Base-by-base conservation (phyloP, 1,140 invertebrate species). In the Mactra quadrangularis region DNA sequence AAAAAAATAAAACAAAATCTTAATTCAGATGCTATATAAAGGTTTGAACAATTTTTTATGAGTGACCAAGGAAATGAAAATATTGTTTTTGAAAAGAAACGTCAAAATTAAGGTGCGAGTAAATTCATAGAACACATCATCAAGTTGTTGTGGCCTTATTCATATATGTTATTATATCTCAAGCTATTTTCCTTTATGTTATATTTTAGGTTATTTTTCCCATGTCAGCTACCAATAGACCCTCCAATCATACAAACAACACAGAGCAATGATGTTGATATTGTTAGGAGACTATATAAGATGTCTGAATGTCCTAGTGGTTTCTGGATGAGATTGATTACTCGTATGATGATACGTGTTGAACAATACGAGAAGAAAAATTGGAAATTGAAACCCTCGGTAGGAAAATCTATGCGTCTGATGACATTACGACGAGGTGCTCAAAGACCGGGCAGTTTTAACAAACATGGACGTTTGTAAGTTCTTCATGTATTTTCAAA, bases 221-320 rank as follows among this genome's bases (percentile, higher is more conserved):
- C 90, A 4, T 88, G 87, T 31, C 74, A 87, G 35, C 83, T 91
- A 29, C 83, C 86, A 13, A 72, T 76, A 25, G 52, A 83, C 19
- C 85, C 84, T 11, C 89, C 86, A 29, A 85, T 86, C 17, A 64
- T 86, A 4, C 45, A 79, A 17, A 66, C 45, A 15, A 47, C 29
- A 19, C 31, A 74, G 9, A 31, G 33, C 4, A 17, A 15, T 15
- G 31, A 11, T 15, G 41, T 33, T 9, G 68, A 85, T 52, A 77
- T 62, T n/a, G 62, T 91, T 11, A 66, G 79, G 15, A 82, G 90
- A 0, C 72, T 94, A 3, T 94, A 94, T 85, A 72, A 90, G 25
- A 96, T 99, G 95, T 97, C 97, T 0, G 99, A 99, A 92, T 97
- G 99, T 90, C 98, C 98, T 0, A 96, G 96, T 83, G 98, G 98